Base-by-base conservation (phyloP, 2,888 invertebrate genomes). In the Eristalis tenax region DNA sequence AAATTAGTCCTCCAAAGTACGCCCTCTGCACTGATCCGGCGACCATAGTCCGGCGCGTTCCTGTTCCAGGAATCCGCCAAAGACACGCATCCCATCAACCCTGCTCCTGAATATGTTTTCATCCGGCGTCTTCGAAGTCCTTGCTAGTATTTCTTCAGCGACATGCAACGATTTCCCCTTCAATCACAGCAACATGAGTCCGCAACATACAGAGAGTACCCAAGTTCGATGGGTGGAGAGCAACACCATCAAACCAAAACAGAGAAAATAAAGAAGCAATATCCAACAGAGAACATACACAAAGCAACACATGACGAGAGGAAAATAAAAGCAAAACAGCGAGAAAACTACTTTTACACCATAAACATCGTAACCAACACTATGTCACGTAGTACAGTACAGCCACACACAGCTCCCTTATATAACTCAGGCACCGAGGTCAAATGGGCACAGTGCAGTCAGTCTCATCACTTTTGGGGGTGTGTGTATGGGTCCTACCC, bases 331-430 rank as follows among this genome's bases (percentile, higher is more conserved):
- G 64, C 77, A 77, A 63, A 43, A 69, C 69, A 43, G 63, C 63
- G 68, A 69, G 43, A 56, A 75, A 86, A 83, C 86, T 87, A 87
- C 80, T 83, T 87, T 87, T 87, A 87, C 83, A 83, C 75, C 87
- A 87, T 87, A 83, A 87, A 87, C 83, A 83, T 87, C 87, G 80
- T 80, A 66, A 68, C 83, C 79, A 87, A 87, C 87, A 87, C 87
- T 83, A 83, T 87, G 87, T 76, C 79, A 87, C 65, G 76, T 69
- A 76, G 65, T 35, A 78, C 70, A 79, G 70, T 74, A 56, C 57
- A 59, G 59, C 78, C 26, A 77, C 83, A 78, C 70, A 50, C 50
- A 74, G 75, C 73, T 73, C 79, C 75, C 71, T 80, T 87, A 76
- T 76, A 83, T 56, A 83, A 79, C 64, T 65, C 40, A 50, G 43